Percentiles rank a stretch among this genome's conserved stretches.
Conservation (phyloP, 2,113 vertebrate genomes). For the Aegypius monachus region DNA sequence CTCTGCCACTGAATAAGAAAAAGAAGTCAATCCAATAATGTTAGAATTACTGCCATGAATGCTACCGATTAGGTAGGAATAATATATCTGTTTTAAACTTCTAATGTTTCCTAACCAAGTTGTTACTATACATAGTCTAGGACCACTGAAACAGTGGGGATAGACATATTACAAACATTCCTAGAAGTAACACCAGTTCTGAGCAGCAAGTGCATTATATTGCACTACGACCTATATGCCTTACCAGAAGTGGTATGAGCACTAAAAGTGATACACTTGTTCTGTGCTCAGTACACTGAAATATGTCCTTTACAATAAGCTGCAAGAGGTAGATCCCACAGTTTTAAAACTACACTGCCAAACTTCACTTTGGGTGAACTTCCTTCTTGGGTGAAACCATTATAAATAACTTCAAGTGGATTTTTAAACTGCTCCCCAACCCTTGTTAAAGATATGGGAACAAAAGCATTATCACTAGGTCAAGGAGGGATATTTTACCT, state of each 20-base stretch:
- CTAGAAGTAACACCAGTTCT: neutral
- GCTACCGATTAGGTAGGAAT: neutral
- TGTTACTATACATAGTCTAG: neutral
- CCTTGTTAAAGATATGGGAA: neutral
- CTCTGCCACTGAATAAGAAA: neutral
- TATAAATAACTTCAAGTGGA: neutral
- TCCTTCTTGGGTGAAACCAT: neutral
- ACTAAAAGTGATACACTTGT: neutral
- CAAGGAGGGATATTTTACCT: neutral
- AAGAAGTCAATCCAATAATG: neutral
- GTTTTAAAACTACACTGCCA: neutral
- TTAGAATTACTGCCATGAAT: neutral
- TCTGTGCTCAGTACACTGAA: neutral
- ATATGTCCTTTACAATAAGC: neutral
- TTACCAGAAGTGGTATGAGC: neutral
- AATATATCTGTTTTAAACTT: neutral
- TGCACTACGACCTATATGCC: rapidly evolving
- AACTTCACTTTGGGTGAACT: neutral
- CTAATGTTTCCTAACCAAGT: neutral
- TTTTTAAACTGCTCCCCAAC: neutral
- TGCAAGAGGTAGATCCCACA: neutral
- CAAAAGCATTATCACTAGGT: neutral
- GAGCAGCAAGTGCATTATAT: neutral
- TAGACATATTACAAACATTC: neutral
- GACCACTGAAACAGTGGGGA: neutral